Base-by-base conservation (phyloP, 2,113 vertebrate species). In the Thamnophis sirtalis region DNA sequence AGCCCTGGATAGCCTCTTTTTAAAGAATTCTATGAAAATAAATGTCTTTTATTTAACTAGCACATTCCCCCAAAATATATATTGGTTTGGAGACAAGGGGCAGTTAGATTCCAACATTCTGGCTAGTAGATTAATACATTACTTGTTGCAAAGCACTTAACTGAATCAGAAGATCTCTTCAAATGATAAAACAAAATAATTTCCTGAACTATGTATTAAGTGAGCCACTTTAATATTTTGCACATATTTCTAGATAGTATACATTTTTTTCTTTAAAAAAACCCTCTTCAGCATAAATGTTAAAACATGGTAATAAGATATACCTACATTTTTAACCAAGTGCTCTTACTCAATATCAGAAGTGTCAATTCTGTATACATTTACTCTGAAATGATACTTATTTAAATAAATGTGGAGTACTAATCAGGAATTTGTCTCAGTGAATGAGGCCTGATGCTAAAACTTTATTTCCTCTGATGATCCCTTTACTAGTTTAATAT, bases 381-480 rank as follows among this genome's bases (percentile, higher is more conserved):
- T 86, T 60, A 86, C 28, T 33, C 43, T 60, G 90, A 91, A 49
- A 80, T 54, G 33, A n/a, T 13, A 88, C 43, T 0, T 2, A 87
- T 48, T 93, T 73, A 94, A 95, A 94, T 28, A 56, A 50, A 87
- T 2, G 9, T 87, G 24, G 51, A 55, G 22, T 38, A 88, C n/a
- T n/a, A 88, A 38, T 88, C 17, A 38, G 33, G 93, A 91, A 3
- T 17, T 94, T 92, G 94, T 94, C 89, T 93, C 28, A 19, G 92
- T 90, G 63, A 90, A 60, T 93, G 50, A 3, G 28, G 86, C 93
- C 95, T 90, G 93, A 94, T 0, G 56, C 91, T 90, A 50, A 55
- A 55, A 19, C 53, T 96, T 96, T 96, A 96, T 92, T 92, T 87
- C 92, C 89, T 89, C 88, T 54, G 92, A 93, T 54, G 93, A 92